Conservation (phyloP, 2,888 invertebrate genomes). For the Amiota mariae region DNA sequence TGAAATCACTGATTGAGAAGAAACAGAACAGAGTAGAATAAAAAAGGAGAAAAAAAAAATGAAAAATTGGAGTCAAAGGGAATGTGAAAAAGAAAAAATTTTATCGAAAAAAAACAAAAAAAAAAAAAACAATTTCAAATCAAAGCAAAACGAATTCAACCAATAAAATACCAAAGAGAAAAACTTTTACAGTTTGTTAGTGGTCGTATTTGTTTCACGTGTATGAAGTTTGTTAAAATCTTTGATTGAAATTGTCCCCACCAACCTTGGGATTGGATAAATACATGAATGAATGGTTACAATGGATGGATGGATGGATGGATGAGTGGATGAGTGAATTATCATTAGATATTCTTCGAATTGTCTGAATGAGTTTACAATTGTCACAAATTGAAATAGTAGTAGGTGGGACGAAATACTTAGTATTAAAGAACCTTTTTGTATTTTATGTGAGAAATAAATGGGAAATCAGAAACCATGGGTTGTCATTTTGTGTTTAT, state of each 20-base stretch:
- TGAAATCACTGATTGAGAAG: slow-evolving; percentile 15
- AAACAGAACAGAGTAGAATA: background rate
- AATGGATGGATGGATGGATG: background rate
- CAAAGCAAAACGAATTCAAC: background rate
- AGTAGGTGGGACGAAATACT: too few relatives aligned
- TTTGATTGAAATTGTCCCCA: slow-evolving; percentile 14
- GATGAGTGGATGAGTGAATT: background rate
- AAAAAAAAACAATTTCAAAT: background rate
- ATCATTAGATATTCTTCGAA: too few relatives aligned
- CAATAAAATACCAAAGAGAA: slow-evolving; percentile 24
- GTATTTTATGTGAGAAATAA: background rate
- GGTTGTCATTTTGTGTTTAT: too few relatives aligned
- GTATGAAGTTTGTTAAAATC: slow-evolving; percentile 2
- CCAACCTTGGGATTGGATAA: background rate
- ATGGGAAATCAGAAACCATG: too few relatives aligned
- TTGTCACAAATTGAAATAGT: too few relatives aligned
- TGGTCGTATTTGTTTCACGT: slow-evolving; percentile 20
- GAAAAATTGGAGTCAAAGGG: background rate
- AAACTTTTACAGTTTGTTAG: slow-evolving; percentile 18
- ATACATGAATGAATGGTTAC: background rate
- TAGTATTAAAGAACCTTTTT: too few relatives aligned
- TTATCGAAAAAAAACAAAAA: background rate
- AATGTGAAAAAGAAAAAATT: background rate
- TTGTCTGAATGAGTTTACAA: too few relatives aligned
- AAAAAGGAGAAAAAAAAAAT: background rate